A percentile compares a stretch with the other conserved stretches of the same genome.
phyloP scores from a whole-genome alignment of 2,888 invertebrate genomes.

The Apamea monoglypha region DNA sequence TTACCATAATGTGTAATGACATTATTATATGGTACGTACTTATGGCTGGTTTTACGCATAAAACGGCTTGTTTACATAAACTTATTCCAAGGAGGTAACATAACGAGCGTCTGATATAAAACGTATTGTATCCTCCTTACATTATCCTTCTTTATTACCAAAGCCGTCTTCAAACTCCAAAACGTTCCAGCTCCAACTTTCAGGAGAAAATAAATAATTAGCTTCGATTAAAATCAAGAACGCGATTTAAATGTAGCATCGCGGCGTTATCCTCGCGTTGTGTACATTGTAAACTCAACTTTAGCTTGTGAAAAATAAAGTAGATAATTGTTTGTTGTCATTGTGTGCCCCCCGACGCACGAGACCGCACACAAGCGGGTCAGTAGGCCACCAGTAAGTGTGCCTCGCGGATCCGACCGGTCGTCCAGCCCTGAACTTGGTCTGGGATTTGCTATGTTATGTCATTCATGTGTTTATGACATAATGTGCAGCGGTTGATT shows the following conservation, averaged over 20 bases:
- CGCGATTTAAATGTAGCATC: constrained; percentile 58
- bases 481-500: constrained; percentile 50
- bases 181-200: constrained; percentile 36
- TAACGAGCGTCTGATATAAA: constrained; percentile 19
- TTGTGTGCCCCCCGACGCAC: constrained; percentile 59
- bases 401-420: constrained; percentile 76
- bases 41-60: constrained; percentile 4
- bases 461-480: constrained; percentile 67
- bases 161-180: constrained; percentile 26
- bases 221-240: constrained; percentile 59
- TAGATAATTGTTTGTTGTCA: constrained; percentile 47
- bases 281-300: constrained; percentile 34
- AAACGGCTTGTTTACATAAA: constrained; percentile 18
- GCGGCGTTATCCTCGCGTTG: constrained; percentile 43
- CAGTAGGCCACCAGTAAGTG: constrained; percentile 75
- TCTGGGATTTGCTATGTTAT: constrained; percentile 74
- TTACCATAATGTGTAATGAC: constrained; percentile 54
- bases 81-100: constrained; percentile 24
- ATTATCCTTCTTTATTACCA: constrained; percentile 40
- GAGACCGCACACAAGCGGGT: constrained; percentile 73
- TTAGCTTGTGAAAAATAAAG: constrained; percentile 48
- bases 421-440: constrained; percentile 86
- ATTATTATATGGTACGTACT: constrained; percentile 41
- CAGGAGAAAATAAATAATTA: constrained; percentile 57
- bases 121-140: constrained; percentile 30